A percentile compares a stretch with the other conserved stretches of the same genome.
Evolutionary conservation across 2,113 vertebrate genomes (phyloP).

Genomic region (Furnarius figulus): DNA sequence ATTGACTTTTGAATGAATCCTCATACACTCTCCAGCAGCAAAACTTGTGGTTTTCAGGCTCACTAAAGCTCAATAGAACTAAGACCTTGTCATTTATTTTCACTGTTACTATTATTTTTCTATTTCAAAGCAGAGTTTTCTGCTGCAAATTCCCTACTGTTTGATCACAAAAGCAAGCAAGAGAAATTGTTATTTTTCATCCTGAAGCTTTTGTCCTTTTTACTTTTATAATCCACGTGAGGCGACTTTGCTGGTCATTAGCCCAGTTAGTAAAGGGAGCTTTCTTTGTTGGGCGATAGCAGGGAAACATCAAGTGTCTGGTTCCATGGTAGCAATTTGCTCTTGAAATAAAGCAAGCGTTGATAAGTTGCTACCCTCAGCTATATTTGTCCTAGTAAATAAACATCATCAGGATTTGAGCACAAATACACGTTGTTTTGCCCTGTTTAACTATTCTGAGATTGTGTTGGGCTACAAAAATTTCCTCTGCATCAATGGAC

Average conservation of each 20-base stretch:
- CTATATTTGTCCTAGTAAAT: conserved; percentile 67
- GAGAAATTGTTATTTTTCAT: conserved; percentile 48
- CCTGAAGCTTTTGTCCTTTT: conserved; percentile 54
- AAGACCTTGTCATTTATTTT: conserved; percentile 32
- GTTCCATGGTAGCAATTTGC: conserved; percentile 60
- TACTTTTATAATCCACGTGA: conserved; percentile 39
- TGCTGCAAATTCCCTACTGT: conserved; percentile 19
- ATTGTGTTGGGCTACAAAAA: background rate
- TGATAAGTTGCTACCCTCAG: conserved; percentile 59
- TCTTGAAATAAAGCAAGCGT: conserved; percentile 55
- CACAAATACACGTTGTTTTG: conserved; percentile 43
- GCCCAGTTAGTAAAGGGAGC: conserved; percentile 1
- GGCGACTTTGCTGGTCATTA: background rate
- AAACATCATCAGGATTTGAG: conserved; percentile 54
- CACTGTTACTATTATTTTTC: conserved; percentile 37
- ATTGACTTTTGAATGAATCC: conserved; percentile 1
- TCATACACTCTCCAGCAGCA: background rate
- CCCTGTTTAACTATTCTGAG: conserved; percentile 44
- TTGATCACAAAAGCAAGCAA: conserved; percentile 46
- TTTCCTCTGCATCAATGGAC: background rate
- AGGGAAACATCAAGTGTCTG: conserved; percentile 63
- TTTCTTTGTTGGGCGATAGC: conserved; percentile 31
- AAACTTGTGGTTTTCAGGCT: conserved; percentile 40
- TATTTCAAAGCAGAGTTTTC: conserved; percentile 47
- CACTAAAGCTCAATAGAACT: conserved; percentile 16